A percentile compares a stretch with the other conserved stretches of the same genome.
Conservation (phyloP, 2,113 vertebrate genomes). For the Anseranas semipalmata region DNA sequence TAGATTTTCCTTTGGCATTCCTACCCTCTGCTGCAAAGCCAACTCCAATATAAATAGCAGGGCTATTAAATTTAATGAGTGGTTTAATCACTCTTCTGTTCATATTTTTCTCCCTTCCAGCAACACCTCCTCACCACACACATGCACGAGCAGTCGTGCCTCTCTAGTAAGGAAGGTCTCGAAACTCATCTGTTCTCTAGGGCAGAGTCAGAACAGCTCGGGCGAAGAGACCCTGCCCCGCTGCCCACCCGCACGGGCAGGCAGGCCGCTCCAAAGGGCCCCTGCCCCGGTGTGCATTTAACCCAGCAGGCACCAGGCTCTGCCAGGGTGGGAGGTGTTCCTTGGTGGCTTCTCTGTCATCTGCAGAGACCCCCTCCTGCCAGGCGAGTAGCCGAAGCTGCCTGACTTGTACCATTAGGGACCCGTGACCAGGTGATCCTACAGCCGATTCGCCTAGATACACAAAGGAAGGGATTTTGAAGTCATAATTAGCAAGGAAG, state of each 20-base stretch:
- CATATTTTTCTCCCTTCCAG: not conserved
- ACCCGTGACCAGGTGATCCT: not conserved
- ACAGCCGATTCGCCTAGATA: not conserved
- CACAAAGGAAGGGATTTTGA: not conserved
- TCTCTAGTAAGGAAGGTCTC: not conserved
- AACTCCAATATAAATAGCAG: not conserved
- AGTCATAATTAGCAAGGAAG: not conserved
- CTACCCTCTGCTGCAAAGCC: not conserved
- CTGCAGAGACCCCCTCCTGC: not conserved
- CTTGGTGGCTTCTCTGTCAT: accelerated
- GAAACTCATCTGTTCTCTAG: not conserved
- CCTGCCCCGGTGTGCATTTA: accelerated
- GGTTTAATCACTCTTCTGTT: not conserved
- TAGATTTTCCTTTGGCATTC: not conserved
- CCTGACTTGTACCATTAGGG: accelerated
- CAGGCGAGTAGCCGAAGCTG: not conserved
- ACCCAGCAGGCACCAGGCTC: accelerated
- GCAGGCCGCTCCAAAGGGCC: too few relatives aligned
- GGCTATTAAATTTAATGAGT: not conserved
- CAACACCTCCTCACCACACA: not conserved
- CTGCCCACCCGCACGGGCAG: accelerated
- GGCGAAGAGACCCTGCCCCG: not conserved
- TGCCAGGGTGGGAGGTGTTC: accelerated
- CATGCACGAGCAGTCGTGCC: accelerated
- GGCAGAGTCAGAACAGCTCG: not conserved